Evolutionary conservation across 2,797 vertebrate genomes (phyloP), one percentile per base, ranked within the genome.

Genomic region (Percopsis omiscomaycus): DNA sequence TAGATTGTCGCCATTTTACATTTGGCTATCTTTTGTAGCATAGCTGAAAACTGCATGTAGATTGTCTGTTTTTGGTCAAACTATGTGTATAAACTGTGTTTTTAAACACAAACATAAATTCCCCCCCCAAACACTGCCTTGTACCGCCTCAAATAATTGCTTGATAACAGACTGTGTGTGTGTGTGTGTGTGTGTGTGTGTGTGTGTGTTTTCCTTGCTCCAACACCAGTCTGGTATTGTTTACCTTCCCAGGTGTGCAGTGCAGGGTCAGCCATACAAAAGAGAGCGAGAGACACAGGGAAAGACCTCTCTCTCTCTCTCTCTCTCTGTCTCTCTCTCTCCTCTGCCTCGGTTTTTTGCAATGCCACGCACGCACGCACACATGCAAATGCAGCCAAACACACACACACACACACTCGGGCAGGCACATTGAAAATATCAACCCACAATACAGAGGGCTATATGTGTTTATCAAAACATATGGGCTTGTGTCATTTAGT

Each of bases 291-390:
- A 73, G 71, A 74, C 59, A 65, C 61, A 68, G 55, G 73, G 64
- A 75, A 74, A 81, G 67, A 60, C 64, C 74, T 66, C 71, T 64
- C 77, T 78, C 74, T 79, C 79, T 75, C 71, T 69, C 50, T 22
- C n/a, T 52, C 50, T 22, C 15, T 13, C 48, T n/a, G 5, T 50
- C 48, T 50, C 48, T 50, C 48, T n/a, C 4, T n/a, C n/a, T n/a
- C 15, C 11, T 50, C 50, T 52, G n/a, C 22, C 50, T 52, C 50
- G 4, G n/a, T 16, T 16, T 22, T 16, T 22, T 22, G 32, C 32
- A 37, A 37, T 37, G 4, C 32, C 32, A 16, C 9, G 9, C 6
- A 2, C 50, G 16, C 47, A 58, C 64, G 58, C 16, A 45, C 50
- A 42, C 13, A 48, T 27, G 6, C 45, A 28, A 22, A 59, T 15